Evolutionary conservation across 2,888 invertebrate genomes (phyloP).

Genomic region (Amphipoea oculea): DNA sequence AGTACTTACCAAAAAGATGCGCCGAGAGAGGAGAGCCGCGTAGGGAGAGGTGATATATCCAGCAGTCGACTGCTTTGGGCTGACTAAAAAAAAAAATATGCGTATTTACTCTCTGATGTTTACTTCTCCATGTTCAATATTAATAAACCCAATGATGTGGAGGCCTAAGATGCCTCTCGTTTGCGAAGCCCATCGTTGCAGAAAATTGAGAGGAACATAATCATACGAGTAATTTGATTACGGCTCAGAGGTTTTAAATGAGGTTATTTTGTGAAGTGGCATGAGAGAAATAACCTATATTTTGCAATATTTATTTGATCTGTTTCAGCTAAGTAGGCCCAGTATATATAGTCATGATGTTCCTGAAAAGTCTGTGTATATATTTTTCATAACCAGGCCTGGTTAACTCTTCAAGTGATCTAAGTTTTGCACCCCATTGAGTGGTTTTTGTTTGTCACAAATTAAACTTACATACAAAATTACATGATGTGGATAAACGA

Average conservation of each 20-base stretch:
- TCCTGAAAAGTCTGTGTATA: background rate
- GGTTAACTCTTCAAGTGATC: background rate
- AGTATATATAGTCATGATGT: background rate
- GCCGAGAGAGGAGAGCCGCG: background rate
- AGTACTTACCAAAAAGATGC: background rate
- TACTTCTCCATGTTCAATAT: conserved; percentile 4
- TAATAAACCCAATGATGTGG: conserved; percentile 50
- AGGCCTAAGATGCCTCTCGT: conserved; percentile 15
- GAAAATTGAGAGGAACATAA: conserved; percentile 56
- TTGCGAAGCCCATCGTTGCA: conserved; percentile 27
- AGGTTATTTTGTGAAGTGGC: background rate
- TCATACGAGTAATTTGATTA: conserved; percentile 37
- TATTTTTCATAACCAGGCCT: background rate
- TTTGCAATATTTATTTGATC: background rate
- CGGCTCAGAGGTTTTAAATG: conserved; percentile 30
- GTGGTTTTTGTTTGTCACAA: background rate
- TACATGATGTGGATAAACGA: background rate
- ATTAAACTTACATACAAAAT: background rate
- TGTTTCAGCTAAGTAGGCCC: background rate
- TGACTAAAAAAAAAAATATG: background rate
- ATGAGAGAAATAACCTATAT: background rate
- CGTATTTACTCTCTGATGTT: background rate
- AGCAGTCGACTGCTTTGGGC: background rate
- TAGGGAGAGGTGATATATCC: background rate
- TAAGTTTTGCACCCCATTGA: background rate